Percentiles rank a stretch among this genome's conserved stretches.
Evolutionary conservation across 35 echinoderm and acorn worm species (phyloP).

Genomic region (Apostichopus parvimensis): DNA sequence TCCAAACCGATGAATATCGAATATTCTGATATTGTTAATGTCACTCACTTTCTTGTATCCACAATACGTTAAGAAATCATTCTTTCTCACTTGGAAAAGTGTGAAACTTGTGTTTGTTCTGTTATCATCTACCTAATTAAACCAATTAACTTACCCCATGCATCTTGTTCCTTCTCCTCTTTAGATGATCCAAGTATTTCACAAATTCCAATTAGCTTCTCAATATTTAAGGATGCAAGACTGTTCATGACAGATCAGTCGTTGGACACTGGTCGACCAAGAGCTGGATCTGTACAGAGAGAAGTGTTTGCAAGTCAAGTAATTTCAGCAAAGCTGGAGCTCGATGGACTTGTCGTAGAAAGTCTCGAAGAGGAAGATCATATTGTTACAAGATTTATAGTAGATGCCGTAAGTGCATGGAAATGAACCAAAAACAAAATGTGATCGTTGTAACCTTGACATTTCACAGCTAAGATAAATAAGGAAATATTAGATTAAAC

Average conservation of each 20-base stretch:
- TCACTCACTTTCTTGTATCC: too few species aligned
- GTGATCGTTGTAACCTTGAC: too few species aligned
- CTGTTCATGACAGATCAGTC: neutral
- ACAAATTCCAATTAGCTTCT: slow-evolving; percentile 4
- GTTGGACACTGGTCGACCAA: neutral
- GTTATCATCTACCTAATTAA: too few species aligned
- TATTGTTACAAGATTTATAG: neutral
- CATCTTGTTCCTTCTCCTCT: neutral
- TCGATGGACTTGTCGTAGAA: neutral
- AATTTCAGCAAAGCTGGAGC: neutral
- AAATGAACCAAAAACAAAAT: too few species aligned
- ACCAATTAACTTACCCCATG: too few species aligned
- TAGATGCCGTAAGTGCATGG: neutral
- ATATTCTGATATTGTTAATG: too few species aligned
- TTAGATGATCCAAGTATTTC: neutral
- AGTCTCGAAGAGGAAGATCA: neutral
- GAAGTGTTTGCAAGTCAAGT: slow-evolving; percentile 13
- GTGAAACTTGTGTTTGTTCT: too few species aligned
- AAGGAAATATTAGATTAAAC: too few species aligned
- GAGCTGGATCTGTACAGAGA: neutral
- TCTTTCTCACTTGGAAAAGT: too few species aligned
- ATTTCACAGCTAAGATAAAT: too few species aligned
- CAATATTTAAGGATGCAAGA: slow-evolving; percentile 1
- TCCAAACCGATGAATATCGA: too few species aligned
- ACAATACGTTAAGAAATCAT: too few species aligned